Evolutionary conservation across 2,797 vertebrate species (phyloP).

Genomic region (Varecia variegata): DNA sequence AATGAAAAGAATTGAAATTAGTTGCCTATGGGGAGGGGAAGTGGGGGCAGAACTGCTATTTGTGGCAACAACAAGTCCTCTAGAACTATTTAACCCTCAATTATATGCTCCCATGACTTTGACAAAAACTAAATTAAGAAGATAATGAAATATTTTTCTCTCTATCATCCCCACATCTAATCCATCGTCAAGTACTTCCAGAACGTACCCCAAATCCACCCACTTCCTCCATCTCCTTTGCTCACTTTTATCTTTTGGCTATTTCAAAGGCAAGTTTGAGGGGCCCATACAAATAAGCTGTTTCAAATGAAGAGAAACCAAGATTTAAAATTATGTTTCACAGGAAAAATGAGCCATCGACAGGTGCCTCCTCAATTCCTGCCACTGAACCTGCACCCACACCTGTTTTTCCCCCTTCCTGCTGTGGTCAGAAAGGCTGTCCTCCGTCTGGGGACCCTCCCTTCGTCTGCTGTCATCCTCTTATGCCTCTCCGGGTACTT

Average conservation of each 20-base stretch:
- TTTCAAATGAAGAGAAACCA: conserved; percentile 53
- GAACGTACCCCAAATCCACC: neutral
- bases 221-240: neutral
- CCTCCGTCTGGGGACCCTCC: neutral
- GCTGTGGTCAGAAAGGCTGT: neutral
- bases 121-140: neutral
- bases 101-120: neutral
- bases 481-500: neutral
- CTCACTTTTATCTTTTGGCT: neutral
- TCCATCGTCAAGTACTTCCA: neutral
- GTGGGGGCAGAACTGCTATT: neutral
- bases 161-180: neutral
- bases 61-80: neutral
- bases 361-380: neutral
- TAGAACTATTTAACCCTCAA: neutral
- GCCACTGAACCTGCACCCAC: neutral
- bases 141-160: neutral
- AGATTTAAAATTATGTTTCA: conserved; percentile 2
- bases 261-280: neutral
- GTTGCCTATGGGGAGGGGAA: neutral
- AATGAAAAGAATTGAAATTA: neutral
- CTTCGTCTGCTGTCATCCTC: neutral
- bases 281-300: conserved; percentile 16
- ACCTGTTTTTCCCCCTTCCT: neutral
- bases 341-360: neutral